These are phyloP conservation scores for Epinephelus lanceolatus DNA, from an alignment of 2,113 vertebrate species.

Conservation along the genomic window DNA sequence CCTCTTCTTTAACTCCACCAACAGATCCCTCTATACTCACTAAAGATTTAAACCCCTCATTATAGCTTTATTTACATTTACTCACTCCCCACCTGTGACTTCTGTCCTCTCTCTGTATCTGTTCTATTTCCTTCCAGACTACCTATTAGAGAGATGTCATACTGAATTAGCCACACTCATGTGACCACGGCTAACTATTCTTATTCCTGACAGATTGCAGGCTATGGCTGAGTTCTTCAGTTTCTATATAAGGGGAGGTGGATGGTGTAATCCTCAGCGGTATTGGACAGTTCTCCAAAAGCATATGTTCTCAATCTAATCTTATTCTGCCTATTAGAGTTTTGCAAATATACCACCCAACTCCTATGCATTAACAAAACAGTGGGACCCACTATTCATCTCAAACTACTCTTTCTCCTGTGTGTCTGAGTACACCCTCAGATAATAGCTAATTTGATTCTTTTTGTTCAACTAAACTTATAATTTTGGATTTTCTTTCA, in stretches of 20 bases:
- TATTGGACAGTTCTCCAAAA: constrained; percentile 3
- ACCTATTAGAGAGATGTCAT: constrained; percentile 61
- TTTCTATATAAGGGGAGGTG: constrained; percentile 15
- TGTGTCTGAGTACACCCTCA: not conserved
- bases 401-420: constrained; percentile 1
- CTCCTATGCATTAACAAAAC: not conserved
- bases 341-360: not conserved
- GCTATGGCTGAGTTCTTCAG: constrained; percentile 31
- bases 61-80: constrained; percentile 24
- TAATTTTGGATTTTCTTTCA: constrained; percentile 11
- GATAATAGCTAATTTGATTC: not conserved
- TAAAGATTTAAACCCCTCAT: not conserved
- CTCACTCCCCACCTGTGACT: constrained; percentile 9
- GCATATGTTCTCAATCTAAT: constrained; percentile 9
- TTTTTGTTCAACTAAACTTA: not conserved
- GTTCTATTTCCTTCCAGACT: constrained; percentile 10
- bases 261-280: not conserved
- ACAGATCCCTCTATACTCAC: not conserved
- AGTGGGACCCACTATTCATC: not conserved
- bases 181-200: constrained; percentile 51
- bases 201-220: constrained; percentile 30
- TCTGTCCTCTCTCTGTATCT: constrained; percentile 22
- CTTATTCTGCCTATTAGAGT: not conserved
- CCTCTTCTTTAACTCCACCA: constrained; percentile 17
- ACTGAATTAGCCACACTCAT: constrained; percentile 59